Evolutionary conservation across 2,888 invertebrate genomes (phyloP).

Genomic region (Lycophotia porphyrea): DNA sequence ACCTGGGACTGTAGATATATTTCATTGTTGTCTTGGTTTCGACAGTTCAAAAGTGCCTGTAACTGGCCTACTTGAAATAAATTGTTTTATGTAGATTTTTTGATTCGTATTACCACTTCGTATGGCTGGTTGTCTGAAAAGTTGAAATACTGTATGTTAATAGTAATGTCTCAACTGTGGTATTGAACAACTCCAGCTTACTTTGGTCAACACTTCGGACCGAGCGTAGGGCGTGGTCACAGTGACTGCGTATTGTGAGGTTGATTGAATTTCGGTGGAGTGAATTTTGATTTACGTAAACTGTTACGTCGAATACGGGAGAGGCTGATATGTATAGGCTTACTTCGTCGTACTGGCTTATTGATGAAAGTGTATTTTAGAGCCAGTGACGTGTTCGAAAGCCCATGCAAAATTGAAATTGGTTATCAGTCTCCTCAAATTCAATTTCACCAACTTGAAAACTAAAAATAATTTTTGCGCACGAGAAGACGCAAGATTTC

Average conservation of each 20-base stretch:
- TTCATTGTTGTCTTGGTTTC: too few relatives aligned
- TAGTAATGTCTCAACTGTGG: slow-evolving; percentile 29
- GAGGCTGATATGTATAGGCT: not conserved
- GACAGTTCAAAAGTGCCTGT: too few relatives aligned
- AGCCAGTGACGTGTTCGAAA: not conserved
- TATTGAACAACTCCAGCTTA: slow-evolving; percentile 45
- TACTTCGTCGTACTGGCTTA: not conserved
- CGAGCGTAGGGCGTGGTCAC: slow-evolving; percentile 16
- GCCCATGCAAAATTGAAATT: too few relatives aligned
- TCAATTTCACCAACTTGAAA: not conserved
- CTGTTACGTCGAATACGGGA: not conserved
- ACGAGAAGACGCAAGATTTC: not conserved
- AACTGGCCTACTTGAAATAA: too few relatives aligned
- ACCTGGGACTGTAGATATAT: too few relatives aligned
- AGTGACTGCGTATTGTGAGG: slow-evolving; percentile 14
- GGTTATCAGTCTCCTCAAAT: not conserved
- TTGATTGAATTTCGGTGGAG: slow-evolving; percentile 5
- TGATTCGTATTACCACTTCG: too few relatives aligned
- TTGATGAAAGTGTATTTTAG: not conserved
- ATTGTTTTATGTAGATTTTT: too few relatives aligned
- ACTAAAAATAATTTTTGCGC: not conserved
- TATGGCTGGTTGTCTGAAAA: not conserved
- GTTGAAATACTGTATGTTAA: not conserved
- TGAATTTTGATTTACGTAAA: not conserved
- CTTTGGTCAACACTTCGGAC: slow-evolving; percentile 54